Evolutionary conservation across 2,113 vertebrate genomes (phyloP), one percentile per base, ranked within the genome.

Genomic region (Pelusios castaneus): DNA sequence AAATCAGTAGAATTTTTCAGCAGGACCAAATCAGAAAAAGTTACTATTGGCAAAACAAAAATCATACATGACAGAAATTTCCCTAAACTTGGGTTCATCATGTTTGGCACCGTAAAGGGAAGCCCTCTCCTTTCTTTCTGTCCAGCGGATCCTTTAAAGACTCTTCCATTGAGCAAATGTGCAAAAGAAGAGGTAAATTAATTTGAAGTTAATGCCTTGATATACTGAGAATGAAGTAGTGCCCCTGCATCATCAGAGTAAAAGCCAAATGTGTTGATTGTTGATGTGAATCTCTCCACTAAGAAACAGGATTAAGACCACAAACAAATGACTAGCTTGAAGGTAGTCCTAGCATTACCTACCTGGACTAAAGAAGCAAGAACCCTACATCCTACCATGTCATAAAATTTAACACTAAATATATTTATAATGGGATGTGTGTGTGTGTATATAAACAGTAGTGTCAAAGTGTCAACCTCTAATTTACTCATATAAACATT

Each of bases 341-440:
- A 75, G 41, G 25, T 67, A 67, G 85, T 79, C 47, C 85, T 87
- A 63, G 54, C n/a, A 51, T 4, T 31, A 7, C 27, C 82, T 82
- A 27, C 0, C 45, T 6, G 47, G 16, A 92, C 55, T 12, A 89
- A 95, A 6, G 38, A 11, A 25, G 70, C 38, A 75, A 75, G 6
- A 43, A 38, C 24, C 10, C 38, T 43, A 41, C 24, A 75, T 91
- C 25, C 84, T 90, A 77, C 41, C 70, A 58, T 56, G n/a, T 3
- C 73, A 80, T 34, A 84, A 89, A 91, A 95, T 84, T 54, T 87
- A 93, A 84, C 0, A 91, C 60, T 19, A 67, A 67, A 19, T n/a
- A 34, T 67, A 67, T 34, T 67, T 67, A 67, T 67, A 67, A 67
- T n/a, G n/a, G 60, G 60, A 60, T 7, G 56, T 31, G 29, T 31